Conservation (phyloP, 2,888 invertebrate species). For the Erynnis tages region DNA sequence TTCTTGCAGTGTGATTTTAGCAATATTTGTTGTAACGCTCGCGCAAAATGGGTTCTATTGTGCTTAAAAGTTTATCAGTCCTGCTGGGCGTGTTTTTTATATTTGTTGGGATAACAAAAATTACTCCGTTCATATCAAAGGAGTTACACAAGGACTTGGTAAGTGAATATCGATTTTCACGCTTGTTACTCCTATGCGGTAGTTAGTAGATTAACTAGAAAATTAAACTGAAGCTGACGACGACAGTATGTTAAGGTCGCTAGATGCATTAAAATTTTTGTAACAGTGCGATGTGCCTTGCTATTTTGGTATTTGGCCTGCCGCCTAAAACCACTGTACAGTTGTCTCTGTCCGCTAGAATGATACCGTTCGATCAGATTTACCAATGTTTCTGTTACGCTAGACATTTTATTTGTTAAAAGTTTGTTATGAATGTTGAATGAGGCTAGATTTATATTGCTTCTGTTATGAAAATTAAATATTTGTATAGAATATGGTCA, state of each 20-base stretch:
- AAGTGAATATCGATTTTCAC: slow-evolving; percentile 58
- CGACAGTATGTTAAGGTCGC: slow-evolving; percentile 51
- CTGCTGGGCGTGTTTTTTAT: slow-evolving; percentile 96
- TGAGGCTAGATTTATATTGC: too few relatives aligned
- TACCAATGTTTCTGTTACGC: background rate
- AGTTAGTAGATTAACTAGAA: too few relatives aligned
- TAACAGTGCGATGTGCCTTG: slow-evolving; percentile 65
- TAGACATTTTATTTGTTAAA: too few relatives aligned
- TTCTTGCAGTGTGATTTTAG: background rate
- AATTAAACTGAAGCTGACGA: background rate
- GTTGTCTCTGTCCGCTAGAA: slow-evolving; percentile 61
- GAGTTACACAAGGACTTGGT: slow-evolving; percentile 98
- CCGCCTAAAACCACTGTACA: slow-evolving; percentile 71
- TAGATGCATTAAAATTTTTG: slow-evolving; percentile 68
- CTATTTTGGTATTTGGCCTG: slow-evolving; percentile 80
- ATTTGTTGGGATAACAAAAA: slow-evolving; percentile 95
- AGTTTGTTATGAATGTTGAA: too few relatives aligned
- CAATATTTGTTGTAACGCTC: background rate
- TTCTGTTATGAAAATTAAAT: too few relatives aligned
- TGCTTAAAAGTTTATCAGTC: slow-evolving; percentile 94
- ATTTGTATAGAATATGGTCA: too few relatives aligned
- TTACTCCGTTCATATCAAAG: slow-evolving; percentile 95
- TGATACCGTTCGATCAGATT: slow-evolving; percentile 10
- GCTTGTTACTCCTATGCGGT: too few relatives aligned
- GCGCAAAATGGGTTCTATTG: slow-evolving; percentile 84